Base-by-base conservation (phyloP, 2,797 vertebrate species). In the Channa striata region DNA sequence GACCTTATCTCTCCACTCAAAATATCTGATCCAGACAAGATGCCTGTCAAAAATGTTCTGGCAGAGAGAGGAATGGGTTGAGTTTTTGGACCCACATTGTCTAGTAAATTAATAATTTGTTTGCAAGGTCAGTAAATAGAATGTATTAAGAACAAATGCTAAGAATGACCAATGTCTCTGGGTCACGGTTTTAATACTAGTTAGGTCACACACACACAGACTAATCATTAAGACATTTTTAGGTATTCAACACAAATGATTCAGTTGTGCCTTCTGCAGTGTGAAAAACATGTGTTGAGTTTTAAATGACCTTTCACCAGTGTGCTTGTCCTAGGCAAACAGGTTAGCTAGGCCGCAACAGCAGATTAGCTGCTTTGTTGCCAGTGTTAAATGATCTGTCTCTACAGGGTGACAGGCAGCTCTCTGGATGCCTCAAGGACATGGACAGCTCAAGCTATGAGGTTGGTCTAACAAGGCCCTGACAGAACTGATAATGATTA, bases 401-500 rank as follows among this genome's bases (percentile, higher is more conserved):
- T 74, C 59, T 69, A 34, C 66, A 72, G 42, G 61, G 34, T 73
- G 80, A 82, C 81, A 59, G 85, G 71, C 72, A 68, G 64, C 77
- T 70, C 49, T 19, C 37, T 43, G 52, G 77, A 81, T 52, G 75
- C 81, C 86, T 85, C 83, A 87, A 86, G 82, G 87, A 88, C 87
- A 78, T 36, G 74, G 75, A 74, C 76, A 49, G 73, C 74, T 74
- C 52, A 23, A 59, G 70, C 70, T 47, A 73, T 62, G 77, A 83
- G 83, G 79, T 59, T 58, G 49, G 62, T 60, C 76, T 86, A 91
- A 88, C 81, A 82, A 86, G 76, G 47, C 50, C 78, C 85, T 80
- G 88, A 89, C 83, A 79, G 65, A 89, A 87, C 86, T 82, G 54
- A 84, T 82, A 81, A 89, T 81, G 78, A 90, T 82, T 80, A 84